Conservation (phyloP, 2,888 invertebrate genomes). For the Galerucella calmariensis region DNA sequence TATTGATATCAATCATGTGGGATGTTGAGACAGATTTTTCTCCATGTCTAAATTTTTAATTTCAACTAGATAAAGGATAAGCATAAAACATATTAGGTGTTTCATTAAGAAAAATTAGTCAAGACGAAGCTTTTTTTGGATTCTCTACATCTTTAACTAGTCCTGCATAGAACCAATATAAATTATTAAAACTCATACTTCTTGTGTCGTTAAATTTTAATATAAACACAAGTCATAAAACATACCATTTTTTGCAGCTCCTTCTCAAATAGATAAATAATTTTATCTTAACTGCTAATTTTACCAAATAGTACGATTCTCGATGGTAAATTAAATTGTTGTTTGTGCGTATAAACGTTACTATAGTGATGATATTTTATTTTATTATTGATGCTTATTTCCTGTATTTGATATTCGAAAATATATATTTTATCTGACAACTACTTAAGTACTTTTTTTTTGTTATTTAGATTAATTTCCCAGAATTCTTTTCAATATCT, state of each 20-base stretch:
- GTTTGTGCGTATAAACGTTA: too few relatives aligned
- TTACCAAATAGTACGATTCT: neutral
- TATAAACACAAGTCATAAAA: neutral
- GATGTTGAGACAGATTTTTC: too few relatives aligned
- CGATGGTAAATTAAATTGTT: neutral
- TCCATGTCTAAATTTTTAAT: too few relatives aligned
- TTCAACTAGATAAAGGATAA: too few relatives aligned
- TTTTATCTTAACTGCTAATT: neutral
- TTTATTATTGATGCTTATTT: neutral
- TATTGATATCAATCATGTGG: too few relatives aligned
- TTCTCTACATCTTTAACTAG: too few relatives aligned
- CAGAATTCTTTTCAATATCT: neutral
- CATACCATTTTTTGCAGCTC: constrained; percentile 2
- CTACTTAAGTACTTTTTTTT: neutral
- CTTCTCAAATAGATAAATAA: constrained; percentile 1
- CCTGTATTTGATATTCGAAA: neutral
- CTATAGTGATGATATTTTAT: neutral
- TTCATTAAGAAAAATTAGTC: too few relatives aligned
- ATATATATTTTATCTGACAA: neutral
- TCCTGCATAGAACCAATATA: too few relatives aligned
- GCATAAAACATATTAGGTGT: too few relatives aligned
- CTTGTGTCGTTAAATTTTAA: neutral
- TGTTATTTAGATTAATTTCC: constrained; percentile 4
- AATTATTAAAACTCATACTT: too few relatives aligned
- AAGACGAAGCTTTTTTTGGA: too few relatives aligned